These are phyloP conservation scores for Lasiurus borealis DNA, from an alignment of 2,113 vertebrate genomes.

Conservation along the genomic window DNA sequence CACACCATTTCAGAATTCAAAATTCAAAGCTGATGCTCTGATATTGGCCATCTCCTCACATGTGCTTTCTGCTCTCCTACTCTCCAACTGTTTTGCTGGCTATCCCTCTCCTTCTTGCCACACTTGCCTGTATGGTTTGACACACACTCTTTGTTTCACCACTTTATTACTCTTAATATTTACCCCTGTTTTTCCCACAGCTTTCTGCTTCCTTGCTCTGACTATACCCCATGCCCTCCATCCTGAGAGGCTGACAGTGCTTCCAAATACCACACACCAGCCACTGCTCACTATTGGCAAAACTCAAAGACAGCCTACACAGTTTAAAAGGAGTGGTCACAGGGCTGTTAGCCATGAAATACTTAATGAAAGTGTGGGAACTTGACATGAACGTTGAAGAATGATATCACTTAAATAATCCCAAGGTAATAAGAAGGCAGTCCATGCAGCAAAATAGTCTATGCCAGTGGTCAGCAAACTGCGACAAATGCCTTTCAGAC, in stretches of 20 bases:
- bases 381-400: neutral
- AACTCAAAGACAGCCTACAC: neutral
- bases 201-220: neutral
- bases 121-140: neutral
- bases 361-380: neutral
- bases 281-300: neutral
- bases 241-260: neutral
- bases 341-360: neutral
- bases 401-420: neutral
- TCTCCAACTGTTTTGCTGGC: neutral
- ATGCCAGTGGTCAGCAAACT: no score
- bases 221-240: neutral
- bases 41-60: rapidly evolving
- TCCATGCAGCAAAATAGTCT: rapidly evolving
- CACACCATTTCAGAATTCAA: neutral
- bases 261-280: no score
- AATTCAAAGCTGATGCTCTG: neutral
- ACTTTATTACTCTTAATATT: no score
- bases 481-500: no score
- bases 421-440: neutral
- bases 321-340: neutral
- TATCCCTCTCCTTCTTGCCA: neutral
- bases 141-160: neutral
- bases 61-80: neutral
- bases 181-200: neutral